Evolutionary conservation across 2,888 invertebrate genomes (phyloP).

Genomic region (Pollenia angustigena): DNA sequence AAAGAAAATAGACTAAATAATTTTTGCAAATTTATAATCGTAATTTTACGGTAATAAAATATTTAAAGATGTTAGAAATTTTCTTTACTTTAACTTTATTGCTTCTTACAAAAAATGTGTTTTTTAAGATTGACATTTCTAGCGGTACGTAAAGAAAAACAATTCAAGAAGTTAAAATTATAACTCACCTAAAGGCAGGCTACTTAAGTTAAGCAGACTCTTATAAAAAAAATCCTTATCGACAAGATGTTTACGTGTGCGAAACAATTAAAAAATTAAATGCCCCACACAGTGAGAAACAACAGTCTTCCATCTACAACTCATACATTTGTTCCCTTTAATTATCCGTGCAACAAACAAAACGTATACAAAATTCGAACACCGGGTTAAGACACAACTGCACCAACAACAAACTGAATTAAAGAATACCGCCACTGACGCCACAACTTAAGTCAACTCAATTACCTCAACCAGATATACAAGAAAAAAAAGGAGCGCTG

Average conservation of each 20-base stretch:
- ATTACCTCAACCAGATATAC: conserved; percentile 67
- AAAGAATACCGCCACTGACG: conserved; percentile 71
- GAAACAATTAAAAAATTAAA: conserved; percentile 72
- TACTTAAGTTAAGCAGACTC: conserved; percentile 65
- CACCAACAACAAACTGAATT: conserved; percentile 41
- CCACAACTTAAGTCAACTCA: conserved; percentile 73
- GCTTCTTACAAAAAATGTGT: not conserved
- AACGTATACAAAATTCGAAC: conserved; percentile 44
- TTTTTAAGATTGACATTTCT: not conserved
- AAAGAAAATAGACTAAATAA: too few species aligned
- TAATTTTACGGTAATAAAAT: conserved; percentile 30
- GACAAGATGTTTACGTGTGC: conserved; percentile 58
- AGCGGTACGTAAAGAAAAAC: not conserved
- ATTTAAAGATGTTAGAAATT: not conserved
- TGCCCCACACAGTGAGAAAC: conserved; percentile 64
- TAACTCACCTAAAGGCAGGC: conserved; percentile 29
- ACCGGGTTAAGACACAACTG: conserved; percentile 42
- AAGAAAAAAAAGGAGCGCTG: conserved; percentile 67
- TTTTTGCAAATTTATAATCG: not conserved
- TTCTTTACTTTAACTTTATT: not conserved
- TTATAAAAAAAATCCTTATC: conserved; percentile 47
- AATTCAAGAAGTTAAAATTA: not conserved
- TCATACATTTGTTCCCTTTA: conserved; percentile 42
- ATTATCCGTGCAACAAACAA: conserved; percentile 66
- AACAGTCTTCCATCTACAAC: conserved; percentile 5